Evolutionary conservation across 2,888 invertebrate species (phyloP), one percentile per base, ranked within the genome.

Genomic region (Cryptus armator): DNA sequence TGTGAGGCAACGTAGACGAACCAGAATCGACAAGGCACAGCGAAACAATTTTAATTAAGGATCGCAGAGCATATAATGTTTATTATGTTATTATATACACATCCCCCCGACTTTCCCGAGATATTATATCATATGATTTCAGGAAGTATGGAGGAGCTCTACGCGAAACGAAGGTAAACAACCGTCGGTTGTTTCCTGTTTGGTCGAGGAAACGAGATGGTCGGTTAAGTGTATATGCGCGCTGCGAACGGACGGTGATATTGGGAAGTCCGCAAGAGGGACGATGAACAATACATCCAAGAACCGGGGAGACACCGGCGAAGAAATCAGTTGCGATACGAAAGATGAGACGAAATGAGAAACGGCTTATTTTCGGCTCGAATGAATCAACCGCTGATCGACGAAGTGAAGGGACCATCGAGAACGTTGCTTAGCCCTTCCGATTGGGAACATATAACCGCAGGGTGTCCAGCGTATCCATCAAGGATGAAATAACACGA

Each of bases 101-200:
- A 44, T 16, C 44, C 16, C 16, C n/a, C n/a, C 7, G 0, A 6
- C 2, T 9, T 16, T 19, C 19, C 44, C 37, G 37, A 12, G 48
- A 46, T n/a, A 44, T n/a, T 46, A 12, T 62, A 74, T 62, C 62
- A 29, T 14, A 74, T 74, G 62, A 75, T 16, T 32, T 48, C 4
- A 46, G 46, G 64, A 48, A 48, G 24, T 16, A 29, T n/a, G 48
- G 19, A 12, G 44, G 19, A 71, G 37, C 66, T 32, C 51, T 9
- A 32, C 10, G 67, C 12, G 56, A 67, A 67, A 67, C 56, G 56
- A 77, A 67, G 76, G 44, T 56, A 67, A 77, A 77, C 67, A 77
- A 29, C 76, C 67, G 53, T 53, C 51, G 76, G 76, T 66, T 67
- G 67, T 77, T 77, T 77, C 29, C 43, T 19, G 67, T 67, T 77